phyloP scores from a whole-genome alignment of 2,113 vertebrate genomes.

The human region DNA sequence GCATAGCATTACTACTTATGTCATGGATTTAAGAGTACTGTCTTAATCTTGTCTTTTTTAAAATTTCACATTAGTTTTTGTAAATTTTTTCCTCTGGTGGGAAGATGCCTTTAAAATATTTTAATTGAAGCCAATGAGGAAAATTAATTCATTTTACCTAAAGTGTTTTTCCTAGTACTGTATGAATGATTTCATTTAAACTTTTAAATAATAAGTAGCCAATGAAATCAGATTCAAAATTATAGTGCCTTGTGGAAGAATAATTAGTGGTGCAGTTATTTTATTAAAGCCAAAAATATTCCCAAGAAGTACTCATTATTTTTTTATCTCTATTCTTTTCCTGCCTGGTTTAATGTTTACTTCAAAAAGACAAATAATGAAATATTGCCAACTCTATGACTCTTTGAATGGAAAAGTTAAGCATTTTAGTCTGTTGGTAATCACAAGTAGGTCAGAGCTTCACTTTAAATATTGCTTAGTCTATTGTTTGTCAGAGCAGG shows the following conservation, averaged over 20 bases:
- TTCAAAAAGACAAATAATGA: constrained; percentile 46
- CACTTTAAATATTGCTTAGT: constrained; percentile 52
- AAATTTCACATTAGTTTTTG: constrained; percentile 35
- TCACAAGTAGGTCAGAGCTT: constrained; percentile 37
- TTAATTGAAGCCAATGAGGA: background rate
- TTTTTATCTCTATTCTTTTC: background rate
- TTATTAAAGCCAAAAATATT: constrained; percentile 42
- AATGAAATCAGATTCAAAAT: constrained; percentile 34
- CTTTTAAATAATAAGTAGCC: constrained; percentile 44
- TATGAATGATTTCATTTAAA: constrained; percentile 39
- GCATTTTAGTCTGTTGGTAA: constrained; percentile 31
- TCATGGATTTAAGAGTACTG: constrained; percentile 33
- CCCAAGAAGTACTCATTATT: background rate
- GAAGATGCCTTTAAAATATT: constrained; percentile 42
- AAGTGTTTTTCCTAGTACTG: constrained; percentile 4
- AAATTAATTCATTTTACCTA: constrained; percentile 22
- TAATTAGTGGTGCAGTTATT: constrained; percentile 31
- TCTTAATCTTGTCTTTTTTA: constrained; percentile 40
- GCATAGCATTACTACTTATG: background rate
- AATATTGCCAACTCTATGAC: background rate
- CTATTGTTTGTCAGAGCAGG: constrained; percentile 27
- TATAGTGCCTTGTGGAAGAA: background rate
- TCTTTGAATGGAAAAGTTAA: constrained; percentile 53
- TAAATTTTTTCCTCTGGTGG: background rate
- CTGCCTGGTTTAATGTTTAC: background rate